phyloP scores from a whole-genome alignment of 2,888 invertebrate species.

The Clistopyga incitator region DNA sequence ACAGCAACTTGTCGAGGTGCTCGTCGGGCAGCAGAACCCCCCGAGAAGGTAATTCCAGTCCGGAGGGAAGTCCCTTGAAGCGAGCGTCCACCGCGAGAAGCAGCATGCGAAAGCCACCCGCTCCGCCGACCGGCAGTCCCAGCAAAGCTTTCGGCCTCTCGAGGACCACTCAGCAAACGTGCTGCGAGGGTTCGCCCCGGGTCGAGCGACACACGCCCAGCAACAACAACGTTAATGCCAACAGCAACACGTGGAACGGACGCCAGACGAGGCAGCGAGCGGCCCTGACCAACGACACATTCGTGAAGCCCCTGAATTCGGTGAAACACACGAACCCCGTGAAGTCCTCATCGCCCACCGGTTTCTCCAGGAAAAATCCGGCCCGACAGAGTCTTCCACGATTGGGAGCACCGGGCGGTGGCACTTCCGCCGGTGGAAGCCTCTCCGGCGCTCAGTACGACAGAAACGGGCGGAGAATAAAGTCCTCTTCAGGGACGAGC shows the following conservation, averaged over 20 bases:
- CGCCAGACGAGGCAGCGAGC: slow-evolving; percentile 85
- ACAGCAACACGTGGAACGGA: slow-evolving; percentile 92
- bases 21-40: slow-evolving; percentile 79
- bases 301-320: slow-evolving; percentile 81
- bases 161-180: slow-evolving; percentile 15
- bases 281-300: slow-evolving; percentile 88
- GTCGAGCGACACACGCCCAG: slow-evolving; percentile 85
- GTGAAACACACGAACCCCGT: slow-evolving; percentile 71
- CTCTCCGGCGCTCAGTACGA: slow-evolving; percentile 81
- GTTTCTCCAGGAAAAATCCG: slow-evolving; percentile 82
- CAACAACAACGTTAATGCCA: slow-evolving; percentile 68
- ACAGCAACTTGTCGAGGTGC: slow-evolving; percentile 78
- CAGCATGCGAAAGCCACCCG: slow-evolving; percentile 83
- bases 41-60: slow-evolving; percentile 78
- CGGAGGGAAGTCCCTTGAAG: slow-evolving; percentile 86
- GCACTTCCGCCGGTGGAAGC: slow-evolving; percentile 80
- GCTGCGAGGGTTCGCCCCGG: slow-evolving; percentile 81
- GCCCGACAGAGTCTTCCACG: slow-evolving; percentile 81
- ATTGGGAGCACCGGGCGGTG: slow-evolving; percentile 83
- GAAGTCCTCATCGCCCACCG: slow-evolving; percentile 75
- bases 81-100: slow-evolving; percentile 86
- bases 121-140: slow-evolving; percentile 84
- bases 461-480: slow-evolving; percentile 85
- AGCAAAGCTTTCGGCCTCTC: slow-evolving; percentile 85
- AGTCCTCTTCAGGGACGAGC: slow-evolving; percentile 78